phyloP scores from a whole-genome alignment of 2,888 invertebrate genomes.

The Dynastes hyllus region DNA sequence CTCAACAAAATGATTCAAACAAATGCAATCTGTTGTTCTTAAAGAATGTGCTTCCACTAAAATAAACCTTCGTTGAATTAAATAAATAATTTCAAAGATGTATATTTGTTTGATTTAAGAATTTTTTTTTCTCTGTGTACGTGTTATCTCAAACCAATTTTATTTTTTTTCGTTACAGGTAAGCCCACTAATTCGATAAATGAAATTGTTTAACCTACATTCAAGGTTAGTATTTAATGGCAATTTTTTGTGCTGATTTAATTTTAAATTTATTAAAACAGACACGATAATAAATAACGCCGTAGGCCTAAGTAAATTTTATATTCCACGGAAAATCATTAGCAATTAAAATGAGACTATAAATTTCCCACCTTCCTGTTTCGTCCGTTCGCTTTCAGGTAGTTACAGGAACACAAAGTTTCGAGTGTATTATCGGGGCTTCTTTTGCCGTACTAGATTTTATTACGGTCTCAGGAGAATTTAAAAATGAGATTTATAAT shows the following conservation, averaged over 20 bases:
- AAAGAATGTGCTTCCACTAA: too few relatives aligned
- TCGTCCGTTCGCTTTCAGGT: conserved; percentile 14
- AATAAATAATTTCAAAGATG: too few relatives aligned
- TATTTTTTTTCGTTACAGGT: not conserved
- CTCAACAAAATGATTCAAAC: too few relatives aligned
- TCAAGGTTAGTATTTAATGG: not conserved
- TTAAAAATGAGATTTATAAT: too few relatives aligned
- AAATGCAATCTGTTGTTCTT: too few relatives aligned
- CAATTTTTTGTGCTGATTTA: conserved; percentile 9
- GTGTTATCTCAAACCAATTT: too few relatives aligned
- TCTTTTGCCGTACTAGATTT: not conserved
- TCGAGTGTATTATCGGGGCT: not conserved
- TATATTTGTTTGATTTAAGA: too few relatives aligned
- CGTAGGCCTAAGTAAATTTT: conserved; percentile 25
- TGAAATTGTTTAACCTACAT: not conserved
- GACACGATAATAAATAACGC: conserved; percentile 27
- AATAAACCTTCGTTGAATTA: too few relatives aligned
- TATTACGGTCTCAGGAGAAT: not conserved
- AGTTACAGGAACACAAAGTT: not conserved
- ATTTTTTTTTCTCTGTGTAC: too few relatives aligned
- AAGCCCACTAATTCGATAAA: not conserved
- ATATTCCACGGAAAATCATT: conserved; percentile 28
- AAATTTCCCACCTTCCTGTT: conserved; percentile 23
- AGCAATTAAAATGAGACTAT: conserved; percentile 36
- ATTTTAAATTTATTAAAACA: conserved; percentile 21